Evolutionary conservation across 2,888 invertebrate genomes (phyloP), one percentile per base, ranked within the genome.

Genomic region (Trachelus stipa): DNA sequence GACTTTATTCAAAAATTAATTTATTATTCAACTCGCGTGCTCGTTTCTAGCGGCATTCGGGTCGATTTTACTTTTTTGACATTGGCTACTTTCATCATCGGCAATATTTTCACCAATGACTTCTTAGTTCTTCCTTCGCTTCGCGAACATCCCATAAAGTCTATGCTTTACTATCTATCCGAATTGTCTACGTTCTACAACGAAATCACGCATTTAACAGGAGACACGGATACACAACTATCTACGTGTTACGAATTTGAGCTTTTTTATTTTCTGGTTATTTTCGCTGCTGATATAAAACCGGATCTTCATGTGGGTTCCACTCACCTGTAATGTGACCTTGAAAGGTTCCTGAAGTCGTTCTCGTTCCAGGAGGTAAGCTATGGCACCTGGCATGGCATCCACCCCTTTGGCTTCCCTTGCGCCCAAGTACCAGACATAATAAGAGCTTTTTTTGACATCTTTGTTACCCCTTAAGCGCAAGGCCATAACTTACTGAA

Each of bases 371-470:
- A 98, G 95, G 82, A 98, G 93, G 88, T 97, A 95, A 84, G 95
- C 94, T 85, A 98, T 95, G 79, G 97, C 97, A 15, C 97, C 96
- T 79, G 97, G 93, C 77, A 98, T 96, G 87, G 95, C 97, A 89
- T 97, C 96, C 85, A 96, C 94, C 40, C 98, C 98, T 86, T 97
- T 95, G 79, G 97, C 97, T 93, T 99, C 98, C 92, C 98, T 97
- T 87, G 98, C 98, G 34, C 99, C 99, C 88, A 99, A 94, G 93
- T 98, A 97, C 96, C 97, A 97, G 82, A 97, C 97, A 92, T 97
- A 97, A 92, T 97, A 97, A 68, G 97, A 97, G 80, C 97, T 96
- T 91, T 97, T 97, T 92, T 97, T 97, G 87, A 97, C 96, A 91
- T 97, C 97, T 92, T 96, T 96, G 86, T 90, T 89, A 89, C 91